Evolutionary conservation across 2,888 invertebrate genomes (phyloP).

Genomic region (Cerceris rybyensis): DNA sequence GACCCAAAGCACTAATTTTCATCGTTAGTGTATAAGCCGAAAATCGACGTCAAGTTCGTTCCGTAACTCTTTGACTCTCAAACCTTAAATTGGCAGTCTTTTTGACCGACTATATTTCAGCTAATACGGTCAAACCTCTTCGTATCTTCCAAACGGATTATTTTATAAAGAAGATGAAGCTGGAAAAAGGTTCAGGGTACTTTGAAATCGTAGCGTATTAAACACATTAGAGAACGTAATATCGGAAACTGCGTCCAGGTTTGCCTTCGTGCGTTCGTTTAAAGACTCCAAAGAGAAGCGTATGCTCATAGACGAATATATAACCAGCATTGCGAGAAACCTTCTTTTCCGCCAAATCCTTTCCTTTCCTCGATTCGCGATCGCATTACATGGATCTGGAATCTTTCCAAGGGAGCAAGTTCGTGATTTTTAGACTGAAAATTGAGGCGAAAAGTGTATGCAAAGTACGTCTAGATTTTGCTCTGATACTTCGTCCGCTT

Average conservation of each 20-base stretch:
- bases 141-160: no score
- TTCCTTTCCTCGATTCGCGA: slow-evolving; percentile 62
- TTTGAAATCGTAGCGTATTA: neutral
- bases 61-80: no score
- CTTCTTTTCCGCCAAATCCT: slow-evolving; percentile 49
- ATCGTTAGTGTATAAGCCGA: neutral
- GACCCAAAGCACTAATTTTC: neutral
- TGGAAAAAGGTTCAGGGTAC: no score
- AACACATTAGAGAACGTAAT: slow-evolving; percentile 4
- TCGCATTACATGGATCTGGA: slow-evolving; percentile 67
- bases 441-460: slow-evolving; percentile 65
- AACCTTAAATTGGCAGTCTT: no score
- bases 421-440: slow-evolving; percentile 66
- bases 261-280: slow-evolving; percentile 19
- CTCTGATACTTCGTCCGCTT: slow-evolving; percentile 48
- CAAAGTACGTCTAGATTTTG: slow-evolving; percentile 64
- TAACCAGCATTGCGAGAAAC: slow-evolving; percentile 52
- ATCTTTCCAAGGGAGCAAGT: slow-evolving; percentile 60
- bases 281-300: slow-evolving; percentile 41
- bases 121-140: neutral
- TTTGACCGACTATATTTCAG: neutral
- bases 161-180: no score
- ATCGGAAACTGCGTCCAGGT: slow-evolving; percentile 8
- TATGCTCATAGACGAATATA: slow-evolving; percentile 61
- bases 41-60: no score